Percentiles rank a stretch among this genome's conserved stretches.
These are phyloP conservation scores for Ispidina lecontei DNA, from an alignment of 2,797 vertebrate genomes.

Conservation along the genomic window DNA sequence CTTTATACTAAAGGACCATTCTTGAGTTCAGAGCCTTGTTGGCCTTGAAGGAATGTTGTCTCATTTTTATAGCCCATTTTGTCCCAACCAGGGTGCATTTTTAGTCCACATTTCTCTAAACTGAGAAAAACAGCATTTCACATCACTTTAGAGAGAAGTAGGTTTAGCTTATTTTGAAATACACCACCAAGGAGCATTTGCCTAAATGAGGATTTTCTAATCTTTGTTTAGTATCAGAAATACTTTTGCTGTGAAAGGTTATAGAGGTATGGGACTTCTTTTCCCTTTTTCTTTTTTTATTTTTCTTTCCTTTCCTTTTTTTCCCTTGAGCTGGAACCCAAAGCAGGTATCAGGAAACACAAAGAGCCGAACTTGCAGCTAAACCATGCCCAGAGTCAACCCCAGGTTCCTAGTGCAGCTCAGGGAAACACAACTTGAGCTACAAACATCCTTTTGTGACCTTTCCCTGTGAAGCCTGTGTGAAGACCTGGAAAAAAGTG, in stretches of 20 bases:
- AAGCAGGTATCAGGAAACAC: too few relatives aligned
- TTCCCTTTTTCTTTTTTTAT: too few relatives aligned
- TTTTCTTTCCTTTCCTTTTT: too few relatives aligned
- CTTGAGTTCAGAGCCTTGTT: neutral
- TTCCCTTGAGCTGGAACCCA: too few relatives aligned
- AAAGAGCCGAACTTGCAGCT: too few relatives aligned
- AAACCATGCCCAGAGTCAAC: too few relatives aligned
- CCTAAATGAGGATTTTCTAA: slow-evolving; percentile 31
- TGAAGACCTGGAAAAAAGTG: too few relatives aligned
- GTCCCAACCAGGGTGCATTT: neutral
- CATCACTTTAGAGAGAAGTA: neutral
- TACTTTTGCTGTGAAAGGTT: neutral
- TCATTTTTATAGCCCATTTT: neutral
- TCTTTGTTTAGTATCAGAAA: slow-evolving; percentile 58
- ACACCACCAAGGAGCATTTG: neutral
- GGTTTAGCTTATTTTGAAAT: neutral
- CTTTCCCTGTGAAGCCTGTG: too few relatives aligned
- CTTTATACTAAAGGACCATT: neutral
- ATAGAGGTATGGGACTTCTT: too few relatives aligned
- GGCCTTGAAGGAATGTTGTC: neutral
- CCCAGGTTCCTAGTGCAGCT: too few relatives aligned
- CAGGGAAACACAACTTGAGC: too few relatives aligned
- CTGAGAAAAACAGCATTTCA: neutral
- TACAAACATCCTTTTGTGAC: too few relatives aligned
- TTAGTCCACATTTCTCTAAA: neutral